A percentile compares a stretch with the other conserved stretches of the same genome.
Conservation (phyloP, 2,888 invertebrate species). For the Koerneria pararmatus region DNA sequence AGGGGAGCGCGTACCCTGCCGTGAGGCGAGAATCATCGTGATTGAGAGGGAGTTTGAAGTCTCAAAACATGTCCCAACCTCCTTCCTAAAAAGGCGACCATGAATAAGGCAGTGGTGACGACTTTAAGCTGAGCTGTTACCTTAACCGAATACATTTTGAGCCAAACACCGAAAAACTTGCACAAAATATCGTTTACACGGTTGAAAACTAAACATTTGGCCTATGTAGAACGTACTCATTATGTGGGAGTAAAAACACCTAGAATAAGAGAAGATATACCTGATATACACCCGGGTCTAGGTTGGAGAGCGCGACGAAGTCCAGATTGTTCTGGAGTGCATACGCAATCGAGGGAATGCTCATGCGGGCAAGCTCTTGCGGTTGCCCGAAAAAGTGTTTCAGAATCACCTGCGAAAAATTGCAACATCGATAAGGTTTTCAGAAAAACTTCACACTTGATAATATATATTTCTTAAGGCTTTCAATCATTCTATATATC, state of each 20-base stretch:
- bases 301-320: constrained; percentile 58
- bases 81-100: constrained; percentile 58
- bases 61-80: no score
- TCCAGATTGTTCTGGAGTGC: constrained; percentile 60
- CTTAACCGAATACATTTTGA: constrained; percentile 33
- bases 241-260: no score
- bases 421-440: background rate
- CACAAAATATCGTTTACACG: background rate
- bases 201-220: no score
- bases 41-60: no score
- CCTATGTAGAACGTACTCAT: constrained; percentile 2
- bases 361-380: constrained; percentile 57
- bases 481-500: no score
- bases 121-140: constrained; percentile 60
- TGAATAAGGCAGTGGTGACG: constrained; percentile 60
- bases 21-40: no score
- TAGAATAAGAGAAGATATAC: constrained; percentile 36
- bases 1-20: no score
- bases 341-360: constrained; percentile 58
- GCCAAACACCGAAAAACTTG: background rate
- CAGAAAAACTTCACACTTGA: no score
- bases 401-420: constrained; percentile 34
- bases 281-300: constrained; percentile 60
- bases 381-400: constrained; percentile 54
- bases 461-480: no score